Percentiles rank a stretch among this genome's conserved stretches.
Evolutionary conservation across 2,888 invertebrate genomes (phyloP).

Genomic region (Diaperis boleti): DNA sequence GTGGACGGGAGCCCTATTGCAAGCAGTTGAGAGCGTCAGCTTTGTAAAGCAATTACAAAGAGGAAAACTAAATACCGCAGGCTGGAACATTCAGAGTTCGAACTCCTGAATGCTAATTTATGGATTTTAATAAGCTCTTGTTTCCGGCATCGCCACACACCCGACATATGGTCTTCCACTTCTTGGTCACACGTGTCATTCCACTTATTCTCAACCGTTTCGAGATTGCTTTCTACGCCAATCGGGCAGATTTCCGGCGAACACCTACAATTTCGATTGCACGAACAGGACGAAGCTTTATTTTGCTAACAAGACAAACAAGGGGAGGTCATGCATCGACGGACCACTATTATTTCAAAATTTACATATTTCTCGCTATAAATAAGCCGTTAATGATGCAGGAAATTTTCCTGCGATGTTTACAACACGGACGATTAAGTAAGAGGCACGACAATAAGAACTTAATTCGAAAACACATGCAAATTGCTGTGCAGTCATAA

Average conservation of each 20-base stretch:
- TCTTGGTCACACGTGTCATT: conserved; percentile 32
- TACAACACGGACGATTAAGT: too few species aligned
- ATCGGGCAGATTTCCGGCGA: conserved; percentile 32
- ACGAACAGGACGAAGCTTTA: conserved; percentile 27
- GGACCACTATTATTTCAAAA: not conserved
- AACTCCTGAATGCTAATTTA: too few species aligned
- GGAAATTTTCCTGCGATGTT: too few species aligned
- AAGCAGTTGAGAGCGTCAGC: too few species aligned
- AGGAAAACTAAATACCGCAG: too few species aligned
- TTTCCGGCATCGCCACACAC: conserved; percentile 20
- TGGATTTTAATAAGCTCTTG: conserved; percentile 30
- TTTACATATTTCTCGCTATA: not conserved
- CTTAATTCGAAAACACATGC: too few species aligned
- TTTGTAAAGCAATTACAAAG: too few species aligned
- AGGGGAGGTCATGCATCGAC: conserved; percentile 7
- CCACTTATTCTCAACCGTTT: conserved; percentile 32
- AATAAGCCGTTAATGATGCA: not conserved
- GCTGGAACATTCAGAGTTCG: too few species aligned
- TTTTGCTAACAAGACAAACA: conserved; percentile 12
- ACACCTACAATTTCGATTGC: conserved; percentile 32
- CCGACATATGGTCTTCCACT: conserved; percentile 24
- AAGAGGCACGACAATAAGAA: too few species aligned
- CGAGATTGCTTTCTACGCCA: conserved; percentile 34
- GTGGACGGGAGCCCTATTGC: too few species aligned
- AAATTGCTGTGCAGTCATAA: too few species aligned